Conservation (phyloP, 2,888 invertebrate species). For the Lordiphosa andalusiaca region DNA sequence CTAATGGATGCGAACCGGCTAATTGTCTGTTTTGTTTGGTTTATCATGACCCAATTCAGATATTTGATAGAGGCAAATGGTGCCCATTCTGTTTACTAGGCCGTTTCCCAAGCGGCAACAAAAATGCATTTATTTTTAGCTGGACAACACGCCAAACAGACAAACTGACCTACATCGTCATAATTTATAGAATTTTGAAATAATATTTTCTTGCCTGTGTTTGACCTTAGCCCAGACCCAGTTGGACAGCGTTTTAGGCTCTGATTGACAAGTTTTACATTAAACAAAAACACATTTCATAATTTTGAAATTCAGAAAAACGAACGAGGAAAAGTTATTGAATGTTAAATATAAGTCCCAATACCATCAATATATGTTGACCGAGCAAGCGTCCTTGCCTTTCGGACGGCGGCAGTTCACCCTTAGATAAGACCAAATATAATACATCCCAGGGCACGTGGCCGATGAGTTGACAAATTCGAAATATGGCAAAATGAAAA, state of each 20-base stretch:
- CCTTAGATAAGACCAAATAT: conserved; percentile 45
- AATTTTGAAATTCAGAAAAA: conserved; percentile 22
- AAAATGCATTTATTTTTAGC: conserved; percentile 59
- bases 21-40: conserved; percentile 38
- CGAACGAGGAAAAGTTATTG: conserved; percentile 59
- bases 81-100: conserved; percentile 47
- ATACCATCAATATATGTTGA: conserved; percentile 43
- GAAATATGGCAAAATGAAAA: conserved; percentile 28
- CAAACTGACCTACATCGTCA: conserved; percentile 60
- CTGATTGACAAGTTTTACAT: conserved; percentile 54
- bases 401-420: conserved; percentile 37
- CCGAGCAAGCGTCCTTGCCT: conserved; percentile 47
- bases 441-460: conserved; percentile 38
- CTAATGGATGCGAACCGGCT: conserved; percentile 32
- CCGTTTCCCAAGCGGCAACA: conserved; percentile 51
- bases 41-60: conserved; percentile 41
- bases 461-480: conserved; percentile 31
- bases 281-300: conserved; percentile 30
- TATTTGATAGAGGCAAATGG: conserved; percentile 27
- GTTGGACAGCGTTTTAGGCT: conserved; percentile 21
- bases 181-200: conserved; percentile 36
- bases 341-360: conserved; percentile 61
- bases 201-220: conserved; percentile 19
- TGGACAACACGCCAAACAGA: conserved; percentile 33
- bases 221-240: conserved; percentile 48